Base-by-base conservation (phyloP, 2,113 vertebrate genomes). In the Lamprologus tigripictilis region DNA sequence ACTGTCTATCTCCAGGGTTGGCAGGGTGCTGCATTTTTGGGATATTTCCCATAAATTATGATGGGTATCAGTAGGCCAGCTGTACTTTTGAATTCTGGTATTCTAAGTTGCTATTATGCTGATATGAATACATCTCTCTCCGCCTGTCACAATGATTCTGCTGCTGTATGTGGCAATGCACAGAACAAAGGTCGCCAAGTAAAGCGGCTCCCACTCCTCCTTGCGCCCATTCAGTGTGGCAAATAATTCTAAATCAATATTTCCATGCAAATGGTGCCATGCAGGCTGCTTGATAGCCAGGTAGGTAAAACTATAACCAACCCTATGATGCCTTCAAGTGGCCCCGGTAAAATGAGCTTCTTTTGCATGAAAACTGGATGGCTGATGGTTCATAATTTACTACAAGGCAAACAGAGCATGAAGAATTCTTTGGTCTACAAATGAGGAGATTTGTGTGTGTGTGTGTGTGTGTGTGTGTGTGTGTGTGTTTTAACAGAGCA, bases 71-170 rank as follows among this genome's bases (percentile, higher is more conserved):
- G 92, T 68, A 51, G 92, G 90, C 92, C 95, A 95, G 93, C 93
- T 95, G 94, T 94, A 93, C 89, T 73, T 16, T 82, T 84, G 68
- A 37, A 92, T 92, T 42, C 76, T 84, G 79, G 89, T 83, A 86
- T 95, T 95, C 90, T 93, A 66, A 49, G 54, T 63, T 86, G 90
- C 93, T 91, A 92, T 96, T 96, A 94, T 96, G 79, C 83, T 83
- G 49, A 80, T 95, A 92, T 95, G 95, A 96, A 96, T 95, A 93
- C 94, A 95, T 94, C 89, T 96, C 91, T 94, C 90, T 90, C 33
- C 88, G 94, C 92, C 21, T 96, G 95, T 95, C 95, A 93, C 81
- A 80, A 16, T 9, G 84, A 94, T 90, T 96, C 82, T 47, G 51
- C 85, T 80, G 80, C 92, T 93, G 93, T 93, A 92, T 93, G 89